Conservation (phyloP, 2,797 vertebrate genomes). For the Sarcoramphus papa region DNA sequence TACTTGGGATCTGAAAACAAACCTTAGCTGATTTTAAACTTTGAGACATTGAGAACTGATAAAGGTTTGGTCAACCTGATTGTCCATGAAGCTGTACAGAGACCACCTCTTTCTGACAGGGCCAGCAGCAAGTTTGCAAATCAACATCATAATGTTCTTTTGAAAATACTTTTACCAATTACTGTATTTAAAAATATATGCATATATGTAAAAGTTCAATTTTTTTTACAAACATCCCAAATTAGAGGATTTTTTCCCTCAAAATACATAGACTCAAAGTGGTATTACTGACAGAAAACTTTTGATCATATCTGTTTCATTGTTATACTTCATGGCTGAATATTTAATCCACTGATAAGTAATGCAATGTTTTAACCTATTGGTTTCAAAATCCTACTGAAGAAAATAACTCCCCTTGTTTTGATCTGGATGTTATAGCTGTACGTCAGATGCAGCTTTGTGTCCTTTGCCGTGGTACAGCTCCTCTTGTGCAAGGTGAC, state of each 20-base stretch:
- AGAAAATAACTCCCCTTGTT: not conserved
- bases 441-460: not conserved
- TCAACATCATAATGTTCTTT: not conserved
- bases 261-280: not conserved
- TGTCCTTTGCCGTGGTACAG: accelerated
- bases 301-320: not conserved
- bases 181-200: not conserved
- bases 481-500: not conserved
- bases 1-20: not conserved
- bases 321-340: not conserved
- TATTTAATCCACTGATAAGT: not conserved
- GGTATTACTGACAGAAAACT: not conserved
- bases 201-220: not conserved
- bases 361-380: not conserved
- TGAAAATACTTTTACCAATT: not conserved
- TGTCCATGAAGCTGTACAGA: not conserved
- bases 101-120: not conserved
- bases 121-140: not conserved
- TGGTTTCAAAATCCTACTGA: not conserved
- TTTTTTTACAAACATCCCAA: not conserved
- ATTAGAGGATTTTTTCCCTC: not conserved
- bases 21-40: not conserved
- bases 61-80: not conserved
- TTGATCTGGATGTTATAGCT: not conserved
- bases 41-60: not conserved